Percentiles rank a stretch among this genome's conserved stretches.
Conservation (phyloP, 2,113 vertebrate genomes). For the Furnarius figulus region DNA sequence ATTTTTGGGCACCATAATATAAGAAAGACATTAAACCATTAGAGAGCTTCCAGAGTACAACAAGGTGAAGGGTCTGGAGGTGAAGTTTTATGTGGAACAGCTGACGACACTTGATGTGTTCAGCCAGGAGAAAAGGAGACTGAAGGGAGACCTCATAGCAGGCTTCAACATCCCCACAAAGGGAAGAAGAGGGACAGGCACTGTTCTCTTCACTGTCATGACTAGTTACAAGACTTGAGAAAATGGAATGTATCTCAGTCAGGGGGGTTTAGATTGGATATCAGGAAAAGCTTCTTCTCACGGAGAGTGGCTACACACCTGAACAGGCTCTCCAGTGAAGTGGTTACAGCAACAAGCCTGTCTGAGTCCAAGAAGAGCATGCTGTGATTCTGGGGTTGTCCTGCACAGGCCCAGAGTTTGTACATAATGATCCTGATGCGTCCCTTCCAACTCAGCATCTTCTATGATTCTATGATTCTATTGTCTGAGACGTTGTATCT, state of each 20-base stretch:
- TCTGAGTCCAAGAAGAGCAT: not conserved
- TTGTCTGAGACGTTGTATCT: not conserved
- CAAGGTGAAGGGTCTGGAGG: not conserved
- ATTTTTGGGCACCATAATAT: not conserved
- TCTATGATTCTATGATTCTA: not conserved
- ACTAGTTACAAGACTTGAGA: rapidly evolving
- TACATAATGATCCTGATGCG: too few relatives aligned
- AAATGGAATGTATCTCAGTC: not conserved
- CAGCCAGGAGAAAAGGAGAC: not conserved
- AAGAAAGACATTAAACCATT: not conserved
- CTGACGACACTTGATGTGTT: not conserved
- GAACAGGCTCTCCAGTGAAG: not conserved
- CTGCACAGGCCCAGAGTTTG: not conserved
- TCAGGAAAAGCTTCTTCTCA: not conserved
- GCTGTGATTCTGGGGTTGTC: not conserved
- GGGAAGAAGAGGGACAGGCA: not conserved
- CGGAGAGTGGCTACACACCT: not conserved
- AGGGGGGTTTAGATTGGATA: not conserved
- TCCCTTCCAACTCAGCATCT: not conserved
- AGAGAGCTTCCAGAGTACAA: not conserved
- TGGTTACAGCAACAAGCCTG: not conserved
- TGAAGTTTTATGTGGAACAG: not conserved
- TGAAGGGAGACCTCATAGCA: not conserved
- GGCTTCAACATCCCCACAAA: not conserved
- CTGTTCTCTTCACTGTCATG: rapidly evolving